Base-by-base conservation (phyloP, 2,888 invertebrate genomes). In the Harmothoe impar region DNA sequence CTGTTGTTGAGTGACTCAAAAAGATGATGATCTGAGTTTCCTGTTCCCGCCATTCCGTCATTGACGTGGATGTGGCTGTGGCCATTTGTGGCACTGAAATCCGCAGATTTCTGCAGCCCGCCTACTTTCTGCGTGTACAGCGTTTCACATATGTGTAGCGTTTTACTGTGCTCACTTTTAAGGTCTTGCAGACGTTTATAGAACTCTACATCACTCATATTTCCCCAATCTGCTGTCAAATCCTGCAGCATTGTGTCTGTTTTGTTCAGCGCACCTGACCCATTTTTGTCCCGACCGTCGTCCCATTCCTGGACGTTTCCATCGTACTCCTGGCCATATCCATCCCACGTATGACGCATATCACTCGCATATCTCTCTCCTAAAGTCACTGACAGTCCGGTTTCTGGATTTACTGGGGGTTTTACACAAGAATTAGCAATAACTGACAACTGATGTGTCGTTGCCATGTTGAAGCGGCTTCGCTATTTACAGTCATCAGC, bases 121-220 rank as follows among this genome's bases (percentile, higher is more conserved):
- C 81, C 43, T n/a, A 81, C 43, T 91, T 94, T 95, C 90, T 95
- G 93, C 62, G 93, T 92, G 91, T 95, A 95, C 5, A 95, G 91
- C 89, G 93, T 93, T 91, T 95, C 95, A 93, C 94, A 95, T 90
- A 94, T 93, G 78, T 94, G 91, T 35, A 95, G 89, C 20, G 95
- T 94, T 92, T 94, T 95, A 90, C 94, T 94, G 90, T 95, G 95
- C 91, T 95, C 95, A 56, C 93, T 93, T 92, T 95, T 95, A 17
- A 95, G 92, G 62, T 94, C 92, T 25, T 93, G 90, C 7, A 95
- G 92, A 91, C 93, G 94, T 25, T 93, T 92, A 92, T 95, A 95
- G 92, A 95, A 95, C 90, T 94, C 94, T 29, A 94, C 95, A 90
- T 95, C 95, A 10, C 94, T 93, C 43, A 95, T 90, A 56, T 93